Conservation (phyloP, 2,888 invertebrate species). For the Drosophila tripunctata region DNA sequence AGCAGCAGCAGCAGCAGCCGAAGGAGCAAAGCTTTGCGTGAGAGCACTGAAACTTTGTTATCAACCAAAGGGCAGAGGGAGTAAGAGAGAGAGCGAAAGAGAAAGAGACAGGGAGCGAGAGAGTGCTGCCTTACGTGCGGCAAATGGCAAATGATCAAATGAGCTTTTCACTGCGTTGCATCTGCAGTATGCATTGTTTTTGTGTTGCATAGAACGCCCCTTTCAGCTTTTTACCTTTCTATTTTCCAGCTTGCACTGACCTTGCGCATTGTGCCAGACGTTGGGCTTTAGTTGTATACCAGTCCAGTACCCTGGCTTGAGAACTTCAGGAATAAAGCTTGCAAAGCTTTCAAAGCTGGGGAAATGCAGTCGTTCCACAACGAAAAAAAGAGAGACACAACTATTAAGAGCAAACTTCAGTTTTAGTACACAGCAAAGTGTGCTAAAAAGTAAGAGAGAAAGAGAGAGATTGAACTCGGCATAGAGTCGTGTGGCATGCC, state of each 20-base stretch:
- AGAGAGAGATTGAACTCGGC: slow-evolving; percentile 3
- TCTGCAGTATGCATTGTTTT: slow-evolving; percentile 31
- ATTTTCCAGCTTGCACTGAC: slow-evolving; percentile 75
- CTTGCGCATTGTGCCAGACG: slow-evolving; percentile 72
- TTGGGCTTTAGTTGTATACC: slow-evolving; percentile 44
- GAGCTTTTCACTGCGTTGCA: slow-evolving; percentile 54
- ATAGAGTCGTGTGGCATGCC: slow-evolving; percentile 1
- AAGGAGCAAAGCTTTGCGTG: slow-evolving; percentile 47
- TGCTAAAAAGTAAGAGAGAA: slow-evolving; percentile 7
- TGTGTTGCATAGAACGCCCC: slow-evolving; percentile 30
- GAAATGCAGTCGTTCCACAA: slow-evolving; percentile 34
- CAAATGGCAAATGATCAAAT: slow-evolving; percentile 65
- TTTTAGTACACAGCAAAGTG: slow-evolving; percentile 10
- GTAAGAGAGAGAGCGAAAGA: neutral
- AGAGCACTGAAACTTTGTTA: slow-evolving; percentile 55
- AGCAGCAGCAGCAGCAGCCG: slow-evolving; percentile 10
- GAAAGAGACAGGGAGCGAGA: slow-evolving; percentile 4
- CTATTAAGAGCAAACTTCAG: neutral
- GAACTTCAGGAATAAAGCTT: slow-evolving; percentile 78
- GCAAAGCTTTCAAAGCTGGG: slow-evolving; percentile 59
- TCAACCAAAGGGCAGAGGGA: slow-evolving; percentile 38
- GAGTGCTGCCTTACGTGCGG: slow-evolving; percentile 19
- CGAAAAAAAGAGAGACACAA: neutral
- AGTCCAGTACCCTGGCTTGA: slow-evolving; percentile 54
- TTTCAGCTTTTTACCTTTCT: slow-evolving; percentile 54